Evolutionary conservation across 2,888 invertebrate species (phyloP).

Genomic region (Drosophila pseudotalamancana): DNA sequence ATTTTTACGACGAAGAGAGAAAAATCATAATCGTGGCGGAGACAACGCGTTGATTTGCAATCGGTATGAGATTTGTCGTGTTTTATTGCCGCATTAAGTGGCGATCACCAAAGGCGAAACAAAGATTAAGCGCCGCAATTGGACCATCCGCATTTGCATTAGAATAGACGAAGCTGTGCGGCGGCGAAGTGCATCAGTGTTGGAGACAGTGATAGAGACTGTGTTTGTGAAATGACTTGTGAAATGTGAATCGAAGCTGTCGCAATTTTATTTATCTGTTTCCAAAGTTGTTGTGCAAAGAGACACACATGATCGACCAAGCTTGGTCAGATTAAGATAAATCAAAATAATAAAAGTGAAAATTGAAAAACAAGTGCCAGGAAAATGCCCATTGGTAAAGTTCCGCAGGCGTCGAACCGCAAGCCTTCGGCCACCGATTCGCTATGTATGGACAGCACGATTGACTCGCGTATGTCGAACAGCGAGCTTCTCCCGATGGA

Average conservation of each 20-base stretch:
- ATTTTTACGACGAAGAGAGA: too few species aligned
- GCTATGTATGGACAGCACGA: constrained; percentile 70
- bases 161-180: constrained; percentile 28
- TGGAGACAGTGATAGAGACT: constrained; percentile 1
- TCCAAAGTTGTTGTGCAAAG: not conserved
- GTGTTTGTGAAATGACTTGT: constrained; percentile 28
- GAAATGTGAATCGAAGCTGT: constrained; percentile 43
- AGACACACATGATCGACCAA: constrained; percentile 3
- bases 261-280: constrained; percentile 40
- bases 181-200: too few species aligned
- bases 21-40: not conserved
- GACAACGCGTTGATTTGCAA: constrained; percentile 12
- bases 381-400: constrained; percentile 78
- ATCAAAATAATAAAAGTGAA: constrained; percentile 15
- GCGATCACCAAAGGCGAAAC: constrained; percentile 19
- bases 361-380: constrained; percentile 21
- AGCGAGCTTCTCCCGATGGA: constrained; percentile 84
- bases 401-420: constrained; percentile 46
- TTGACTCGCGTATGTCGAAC: constrained; percentile 80
- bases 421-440: constrained; percentile 60
- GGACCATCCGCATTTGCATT: constrained; percentile 44
- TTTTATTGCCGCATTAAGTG: constrained; percentile 11
- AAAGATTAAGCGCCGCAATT: constrained; percentile 40
- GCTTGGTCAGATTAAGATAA: constrained; percentile 5
- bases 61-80: constrained; percentile 12